Conservation (phyloP, 1,140 invertebrate species). For the Nomia melanderi region DNA sequence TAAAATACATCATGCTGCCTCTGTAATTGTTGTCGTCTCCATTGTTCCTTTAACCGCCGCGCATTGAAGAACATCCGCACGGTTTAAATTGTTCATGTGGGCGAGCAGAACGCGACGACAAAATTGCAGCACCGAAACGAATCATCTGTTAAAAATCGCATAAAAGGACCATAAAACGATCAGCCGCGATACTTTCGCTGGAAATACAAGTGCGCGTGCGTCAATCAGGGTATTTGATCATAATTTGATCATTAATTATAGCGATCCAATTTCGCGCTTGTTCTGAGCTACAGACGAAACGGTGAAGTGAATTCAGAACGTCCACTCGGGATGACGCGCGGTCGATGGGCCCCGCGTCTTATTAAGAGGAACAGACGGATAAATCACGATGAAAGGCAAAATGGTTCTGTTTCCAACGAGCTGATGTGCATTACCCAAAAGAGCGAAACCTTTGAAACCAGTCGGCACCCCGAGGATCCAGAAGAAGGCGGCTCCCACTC, state of each 20-base stretch:
- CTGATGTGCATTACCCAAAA: constrained; percentile 8
- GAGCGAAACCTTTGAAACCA: background rate
- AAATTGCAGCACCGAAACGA: too few species aligned
- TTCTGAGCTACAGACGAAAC: background rate
- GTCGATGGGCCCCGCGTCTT: constrained; percentile 1
- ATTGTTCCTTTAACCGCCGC: too few species aligned
- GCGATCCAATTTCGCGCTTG: constrained; percentile 3
- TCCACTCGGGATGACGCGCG: background rate
- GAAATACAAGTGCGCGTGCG: background rate
- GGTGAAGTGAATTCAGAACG: constrained; percentile 11
- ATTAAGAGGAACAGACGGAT: constrained; percentile 26
- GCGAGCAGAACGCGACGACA: too few species aligned
- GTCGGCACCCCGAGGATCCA: background rate
- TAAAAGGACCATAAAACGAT: background rate
- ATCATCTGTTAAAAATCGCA: background rate
- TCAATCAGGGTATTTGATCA: background rate
- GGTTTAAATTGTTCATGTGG: too few species aligned
- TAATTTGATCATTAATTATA: background rate
- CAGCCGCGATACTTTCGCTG: background rate
- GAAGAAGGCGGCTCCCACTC: constrained; percentile 5
- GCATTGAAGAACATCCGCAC: too few species aligned
- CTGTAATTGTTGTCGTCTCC: too few species aligned
- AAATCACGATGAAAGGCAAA: constrained; percentile 29
- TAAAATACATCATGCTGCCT: too few species aligned
- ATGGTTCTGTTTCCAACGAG: background rate